Percentiles rank a stretch among this genome's conserved stretches.
These are phyloP conservation scores for Chymomyza fuscimana DNA, from an alignment of 2,888 invertebrate species.

Conservation along the genomic window DNA sequence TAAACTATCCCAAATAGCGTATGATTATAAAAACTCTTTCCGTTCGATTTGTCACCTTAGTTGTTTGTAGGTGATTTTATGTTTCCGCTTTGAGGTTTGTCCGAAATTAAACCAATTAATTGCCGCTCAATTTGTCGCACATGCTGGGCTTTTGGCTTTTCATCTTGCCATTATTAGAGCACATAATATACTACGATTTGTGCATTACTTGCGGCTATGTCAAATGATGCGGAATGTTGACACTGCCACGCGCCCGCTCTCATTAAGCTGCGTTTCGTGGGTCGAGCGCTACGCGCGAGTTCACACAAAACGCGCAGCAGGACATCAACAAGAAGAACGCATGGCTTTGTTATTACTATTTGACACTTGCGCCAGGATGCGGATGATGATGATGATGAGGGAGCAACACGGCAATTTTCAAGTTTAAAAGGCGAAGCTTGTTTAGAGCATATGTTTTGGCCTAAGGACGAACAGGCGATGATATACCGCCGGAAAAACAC, in stretches of 20 bases:
- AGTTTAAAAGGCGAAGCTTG: slow-evolving; percentile 69
- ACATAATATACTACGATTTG: slow-evolving; percentile 30
- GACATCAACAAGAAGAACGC: slow-evolving; percentile 45
- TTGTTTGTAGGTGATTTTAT: neutral
- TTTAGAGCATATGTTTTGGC: slow-evolving; percentile 58
- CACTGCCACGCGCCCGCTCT: slow-evolving; percentile 66
- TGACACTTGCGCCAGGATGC: neutral
- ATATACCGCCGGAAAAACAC: neutral
- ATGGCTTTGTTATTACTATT: slow-evolving; percentile 46
- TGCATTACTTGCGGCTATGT: slow-evolving; percentile 67
- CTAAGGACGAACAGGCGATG: neutral
- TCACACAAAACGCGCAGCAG: slow-evolving; percentile 54
- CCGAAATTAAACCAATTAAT: slow-evolving; percentile 73
- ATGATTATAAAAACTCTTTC: neutral
- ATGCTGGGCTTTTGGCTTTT: slow-evolving; percentile 58
- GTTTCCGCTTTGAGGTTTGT: slow-evolving; percentile 1
- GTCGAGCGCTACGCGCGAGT: slow-evolving; percentile 19
- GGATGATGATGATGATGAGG: neutral
- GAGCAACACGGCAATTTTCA: slow-evolving; percentile 45
- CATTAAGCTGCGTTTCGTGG: slow-evolving; percentile 41
- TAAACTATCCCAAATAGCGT: neutral
- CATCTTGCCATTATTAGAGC: slow-evolving; percentile 33
- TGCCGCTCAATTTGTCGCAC: slow-evolving; percentile 64
- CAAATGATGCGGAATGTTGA: slow-evolving; percentile 75
- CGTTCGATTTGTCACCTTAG: neutral